Base-by-base conservation (phyloP, 2,113 vertebrate species). In the Lophura nycthemera region DNA sequence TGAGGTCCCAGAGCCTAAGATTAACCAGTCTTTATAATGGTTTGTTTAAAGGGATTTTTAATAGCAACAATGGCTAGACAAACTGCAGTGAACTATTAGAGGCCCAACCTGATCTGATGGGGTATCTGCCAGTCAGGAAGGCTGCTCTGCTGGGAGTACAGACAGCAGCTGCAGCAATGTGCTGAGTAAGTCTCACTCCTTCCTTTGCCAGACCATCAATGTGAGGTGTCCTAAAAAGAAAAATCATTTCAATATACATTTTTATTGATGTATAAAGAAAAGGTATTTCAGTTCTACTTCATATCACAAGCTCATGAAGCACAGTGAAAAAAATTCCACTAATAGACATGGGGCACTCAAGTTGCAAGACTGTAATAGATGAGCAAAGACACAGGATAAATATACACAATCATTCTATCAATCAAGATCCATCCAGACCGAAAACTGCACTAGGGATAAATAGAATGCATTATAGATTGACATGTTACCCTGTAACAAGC, bases 81-180 rank as follows among this genome's bases (percentile, higher is more conserved):
- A 73, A 67, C 47, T 65, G 36, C 78, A 89, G 48, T 34, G 76
- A 96, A 47, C 17, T 40, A 18, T 77, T 70, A 54, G 34, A 45
- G 48, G 45, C 17, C 90, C 43, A 67, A 98, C 98, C 98, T 97
- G 98, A 98, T 95, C 98, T 95, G 87, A 99, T 96, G 6, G 98
- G 98, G 86, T 98, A 98, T 89, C 99, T 97, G 45, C 98, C 99
- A 2, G 98, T 99, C 77, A 99, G 97, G 76, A 99, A 98, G 6
- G 98, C 98, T 0, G 98, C 97, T 93, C 98, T 97, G 96, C 98
- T 98, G 9, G 98, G 99, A 6, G 96, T 97, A 64, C 99, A 99
- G 34, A 98, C 64, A 52, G 98, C 80, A 5, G 98, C 98, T 24
- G 98, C 98, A 32, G 98, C 96, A 40, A 99, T 97, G 95, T 99